phyloP scores from a whole-genome alignment of 2,888 invertebrate species.

The Sipha maydis region DNA sequence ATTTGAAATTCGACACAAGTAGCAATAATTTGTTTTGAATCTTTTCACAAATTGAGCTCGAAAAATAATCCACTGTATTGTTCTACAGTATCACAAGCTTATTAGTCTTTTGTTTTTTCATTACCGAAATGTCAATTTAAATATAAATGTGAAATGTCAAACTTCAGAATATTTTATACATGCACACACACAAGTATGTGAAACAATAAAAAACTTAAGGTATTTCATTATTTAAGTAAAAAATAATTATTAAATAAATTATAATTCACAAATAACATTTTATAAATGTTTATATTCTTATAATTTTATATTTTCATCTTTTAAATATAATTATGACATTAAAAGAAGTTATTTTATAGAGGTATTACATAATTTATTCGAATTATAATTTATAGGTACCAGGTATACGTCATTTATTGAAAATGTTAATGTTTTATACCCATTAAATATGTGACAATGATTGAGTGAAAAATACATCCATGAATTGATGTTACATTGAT shows the following conservation, averaged over 20 bases:
- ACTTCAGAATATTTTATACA: not conserved
- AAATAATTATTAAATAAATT: not conserved
- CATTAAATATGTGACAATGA: not conserved
- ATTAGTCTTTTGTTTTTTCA: not conserved
- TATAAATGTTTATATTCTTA: not conserved
- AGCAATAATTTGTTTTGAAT: constrained; percentile 1
- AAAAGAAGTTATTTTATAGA: not conserved
- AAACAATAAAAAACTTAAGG: not conserved
- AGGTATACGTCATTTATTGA: too few relatives aligned
- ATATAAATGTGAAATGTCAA: constrained; percentile 13
- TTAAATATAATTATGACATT: not conserved
- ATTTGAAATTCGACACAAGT: not conserved
- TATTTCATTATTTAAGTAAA: not conserved
- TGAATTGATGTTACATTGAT: not conserved
- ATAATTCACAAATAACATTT: not conserved
- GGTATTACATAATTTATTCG: not conserved
- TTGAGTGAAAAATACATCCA: not conserved
- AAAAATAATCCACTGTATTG: not conserved
- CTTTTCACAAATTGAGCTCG: not conserved
- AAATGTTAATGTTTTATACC: not conserved
- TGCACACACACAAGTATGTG: not conserved
- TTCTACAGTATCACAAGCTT: not conserved
- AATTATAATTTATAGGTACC: not conserved
- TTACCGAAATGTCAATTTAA: constrained; percentile 28
- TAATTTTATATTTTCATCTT: not conserved